Evolutionary conservation across 2,797 vertebrate genomes (phyloP).

Genomic region (Cuniculus paca): DNA sequence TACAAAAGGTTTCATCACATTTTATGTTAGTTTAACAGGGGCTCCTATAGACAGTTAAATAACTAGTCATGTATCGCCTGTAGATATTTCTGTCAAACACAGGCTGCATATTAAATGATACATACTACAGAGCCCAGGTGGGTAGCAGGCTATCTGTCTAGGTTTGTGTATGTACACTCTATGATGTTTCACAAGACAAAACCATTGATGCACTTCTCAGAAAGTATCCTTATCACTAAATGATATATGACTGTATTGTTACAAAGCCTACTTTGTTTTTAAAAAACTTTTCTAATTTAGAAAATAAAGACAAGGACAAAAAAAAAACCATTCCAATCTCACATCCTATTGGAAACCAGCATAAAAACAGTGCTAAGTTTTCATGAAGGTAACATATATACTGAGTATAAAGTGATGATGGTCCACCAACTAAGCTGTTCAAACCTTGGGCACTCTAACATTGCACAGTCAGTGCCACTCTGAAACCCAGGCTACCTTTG

Average conservation of each 20-base stretch:
- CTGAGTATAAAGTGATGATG: not conserved
- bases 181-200: not conserved
- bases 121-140: not conserved
- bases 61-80: not conserved
- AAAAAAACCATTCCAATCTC: not conserved
- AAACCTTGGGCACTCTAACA: not conserved
- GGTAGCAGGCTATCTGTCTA: not conserved
- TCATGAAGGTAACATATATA: not conserved
- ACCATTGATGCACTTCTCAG: not conserved
- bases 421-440: not conserved
- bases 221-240: not conserved
- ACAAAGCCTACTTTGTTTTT: not conserved
- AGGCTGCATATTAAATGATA: no score
- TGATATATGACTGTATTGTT: not conserved
- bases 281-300: not conserved
- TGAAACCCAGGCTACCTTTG: not conserved
- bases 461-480: not conserved
- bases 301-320: conserved; percentile 39
- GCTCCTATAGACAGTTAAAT: not conserved
- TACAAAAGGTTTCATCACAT: conserved; percentile 20
- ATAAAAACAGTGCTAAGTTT: not conserved
- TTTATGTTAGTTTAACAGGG: not conserved
- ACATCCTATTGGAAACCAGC: not conserved
- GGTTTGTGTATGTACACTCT: not conserved
- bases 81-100: not conserved